phyloP scores from a whole-genome alignment of 2,888 invertebrate genomes.

The Eudemis profundana region DNA sequence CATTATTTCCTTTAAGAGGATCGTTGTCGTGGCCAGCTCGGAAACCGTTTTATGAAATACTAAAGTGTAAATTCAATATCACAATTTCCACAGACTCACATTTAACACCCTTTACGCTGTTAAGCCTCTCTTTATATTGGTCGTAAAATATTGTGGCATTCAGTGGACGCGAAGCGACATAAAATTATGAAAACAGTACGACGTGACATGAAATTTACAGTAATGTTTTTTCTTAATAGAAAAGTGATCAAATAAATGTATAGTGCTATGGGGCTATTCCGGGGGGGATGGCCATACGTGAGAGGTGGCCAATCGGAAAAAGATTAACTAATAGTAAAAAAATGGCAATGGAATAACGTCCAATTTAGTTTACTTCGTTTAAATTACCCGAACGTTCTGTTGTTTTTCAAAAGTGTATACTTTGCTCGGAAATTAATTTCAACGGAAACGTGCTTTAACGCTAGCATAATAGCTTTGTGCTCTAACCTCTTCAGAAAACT shows the following conservation, averaged over 20 bases:
- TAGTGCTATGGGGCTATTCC: too few species aligned
- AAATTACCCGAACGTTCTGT: too few species aligned
- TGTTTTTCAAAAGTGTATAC: too few species aligned
- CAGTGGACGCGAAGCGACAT: conserved; percentile 21
- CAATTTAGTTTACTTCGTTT: too few species aligned
- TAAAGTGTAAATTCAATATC: conserved; percentile 41
- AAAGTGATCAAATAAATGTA: background rate
- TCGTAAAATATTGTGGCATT: conserved; percentile 36
- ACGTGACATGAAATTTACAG: conserved; percentile 15
- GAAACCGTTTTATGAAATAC: conserved; percentile 38
- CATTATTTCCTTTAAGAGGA: conserved; percentile 5
- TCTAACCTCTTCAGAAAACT: conserved; percentile 7
- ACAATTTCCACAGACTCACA: conserved; percentile 34
- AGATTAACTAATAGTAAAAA: too few species aligned
- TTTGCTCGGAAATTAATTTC: background rate
- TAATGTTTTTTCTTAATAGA: background rate
- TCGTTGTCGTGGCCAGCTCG: too few species aligned
- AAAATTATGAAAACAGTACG: conserved; percentile 28
- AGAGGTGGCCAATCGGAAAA: too few species aligned
- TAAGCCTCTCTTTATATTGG: conserved; percentile 35
- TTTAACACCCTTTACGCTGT: conserved; percentile 37
- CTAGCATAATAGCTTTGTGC: conserved; percentile 10
- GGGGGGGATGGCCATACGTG: too few species aligned
- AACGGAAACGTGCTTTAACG: conserved; percentile 7
- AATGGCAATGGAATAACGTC: too few species aligned